Evolutionary conservation across 2,888 invertebrate genomes (phyloP), one percentile per base, ranked within the genome.

Genomic region (Dorcus hopei): DNA sequence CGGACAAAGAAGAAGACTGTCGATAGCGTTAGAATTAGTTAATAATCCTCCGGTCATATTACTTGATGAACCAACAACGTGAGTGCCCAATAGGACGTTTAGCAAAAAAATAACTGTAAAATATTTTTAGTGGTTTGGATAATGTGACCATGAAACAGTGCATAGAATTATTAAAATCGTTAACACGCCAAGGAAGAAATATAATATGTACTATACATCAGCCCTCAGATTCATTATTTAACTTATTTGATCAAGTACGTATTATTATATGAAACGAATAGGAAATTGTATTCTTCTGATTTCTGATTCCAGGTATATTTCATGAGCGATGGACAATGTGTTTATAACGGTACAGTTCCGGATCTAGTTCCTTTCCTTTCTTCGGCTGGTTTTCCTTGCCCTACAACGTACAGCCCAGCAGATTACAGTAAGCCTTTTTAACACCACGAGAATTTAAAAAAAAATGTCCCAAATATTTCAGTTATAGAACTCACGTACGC

Each of bases 41-140:
- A 91, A 89, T 78, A 92, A 92, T 75, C 92, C 91, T 7, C 90
- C 91, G 0, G 84, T 91, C 41, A 88, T 91, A 75, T 91, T 91
- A 75, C 79, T 91, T 67, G 91, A 91, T 74, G 91, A 91, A 75
- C 91, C 91, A 19, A 91, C 91, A 3, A 89, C 89, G 91, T 90
- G 77, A 83, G 83, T 80, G n/a, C n/a, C n/a, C n/a, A 14, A 14
- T 41, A 1, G 5, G 4, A 5, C n/a, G 7, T 9, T 41, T 41
- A 9, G 5, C 42, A 14, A 42, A 42, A n/a, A 42, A 14, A 14
- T 14, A 42, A 14, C 7, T 33, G 19, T 19, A 19, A 33, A 33
- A 33, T 57, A 38, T 48, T 77, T 78, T 5, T 78, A 85, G 89
- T 55, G 91, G 91, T 5, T 77, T 91, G 63, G 91, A 91, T 76